phyloP scores from a whole-genome alignment of 2,888 invertebrate species.

The Chouioia cunea region DNA sequence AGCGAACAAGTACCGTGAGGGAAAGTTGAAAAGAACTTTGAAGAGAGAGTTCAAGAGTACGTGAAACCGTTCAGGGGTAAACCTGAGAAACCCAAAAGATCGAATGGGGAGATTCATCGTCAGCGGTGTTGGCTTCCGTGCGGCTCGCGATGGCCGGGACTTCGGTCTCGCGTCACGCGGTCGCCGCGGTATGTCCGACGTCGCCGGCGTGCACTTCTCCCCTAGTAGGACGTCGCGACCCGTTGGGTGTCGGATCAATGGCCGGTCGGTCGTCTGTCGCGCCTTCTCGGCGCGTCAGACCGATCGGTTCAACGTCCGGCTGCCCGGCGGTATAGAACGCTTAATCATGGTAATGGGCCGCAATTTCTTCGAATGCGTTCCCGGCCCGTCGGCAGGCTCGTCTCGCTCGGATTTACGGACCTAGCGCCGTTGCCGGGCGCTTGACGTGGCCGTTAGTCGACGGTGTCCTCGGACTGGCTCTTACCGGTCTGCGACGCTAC shows the following conservation, averaged over 20 bases:
- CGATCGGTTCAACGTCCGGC: constrained; percentile 70
- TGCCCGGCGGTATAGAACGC: constrained; percentile 58
- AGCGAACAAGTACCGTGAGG: constrained; percentile 77
- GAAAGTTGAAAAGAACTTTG: constrained; percentile 81
- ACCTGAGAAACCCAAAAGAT: constrained; percentile 72
- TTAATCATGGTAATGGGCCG: constrained; percentile 58
- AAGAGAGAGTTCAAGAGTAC: constrained; percentile 68
- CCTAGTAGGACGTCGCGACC: constrained; percentile 72
- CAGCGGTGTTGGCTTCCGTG: too few relatives aligned
- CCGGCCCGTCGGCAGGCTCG: constrained; percentile 51
- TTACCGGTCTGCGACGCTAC: constrained; percentile 57
- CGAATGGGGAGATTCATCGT: constrained; percentile 63
- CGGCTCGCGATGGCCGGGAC: constrained; percentile 57
- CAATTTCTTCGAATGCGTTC: constrained; percentile 56
- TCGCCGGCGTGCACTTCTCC: constrained; percentile 67
- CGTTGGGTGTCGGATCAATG: constrained; percentile 69
- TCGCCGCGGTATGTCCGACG: constrained; percentile 49
- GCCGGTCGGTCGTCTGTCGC: constrained; percentile 60
- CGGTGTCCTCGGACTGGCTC: constrained; percentile 57
- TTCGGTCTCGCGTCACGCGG: constrained; percentile 52
- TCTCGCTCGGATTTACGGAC: constrained; percentile 52
- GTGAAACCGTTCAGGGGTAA: constrained; percentile 73
- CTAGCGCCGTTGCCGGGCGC: constrained; percentile 53
- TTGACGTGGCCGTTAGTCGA: constrained; percentile 53
- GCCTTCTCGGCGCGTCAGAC: constrained; percentile 58